Evolutionary conservation across 2,797 vertebrate species (phyloP), one percentile per base, ranked within the genome.

Genomic region (Kryptolebias ocellatus): DNA sequence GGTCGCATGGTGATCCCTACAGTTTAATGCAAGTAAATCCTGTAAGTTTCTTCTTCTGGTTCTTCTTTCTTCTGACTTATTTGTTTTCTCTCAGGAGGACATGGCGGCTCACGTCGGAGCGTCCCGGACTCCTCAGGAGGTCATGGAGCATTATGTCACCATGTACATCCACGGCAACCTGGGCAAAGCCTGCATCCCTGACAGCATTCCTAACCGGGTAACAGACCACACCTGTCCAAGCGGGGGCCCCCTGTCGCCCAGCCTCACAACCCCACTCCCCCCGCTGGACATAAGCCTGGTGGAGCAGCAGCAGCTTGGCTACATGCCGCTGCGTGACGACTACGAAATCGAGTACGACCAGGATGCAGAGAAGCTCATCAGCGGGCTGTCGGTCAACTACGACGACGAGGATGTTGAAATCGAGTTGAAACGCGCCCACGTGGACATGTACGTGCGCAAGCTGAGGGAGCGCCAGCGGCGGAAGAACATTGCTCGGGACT

Each of bases 161-260:
- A 98, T 98, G 97, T 99, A 99, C 57, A 97, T 99, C 86, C 97
- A 99, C 0, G 98, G 98, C 2, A 99, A 99, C 93, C 93, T 99
- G 74, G 98, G 98, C 0, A 98, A 97, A 63, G 98, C 98, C 74
- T 99, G 98, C 90, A 99, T 99, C 89, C 96, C 98, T 0, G 98
- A 98, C 92, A 95, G 75, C 10, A 99, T 99, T 79, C 98, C 98
- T 0, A 99, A 99, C 91, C 93, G 98, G 5, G 97, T 99, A 24
- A 99, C 98, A 0, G 98, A 99, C 83, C 98, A 99, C 89, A 99
- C 98, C 0, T 99, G 98, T 61, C 97, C 97, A 0, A 95, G 95
- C 0, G 97, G 97, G 0, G 97, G 96, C 0, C 97, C 97, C 0
- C 91, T 98, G 8, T 98, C 97, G 0, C 97, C 97, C 10, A 98